Evolutionary conservation across 2,113 vertebrate genomes (phyloP).

Genomic region (Pygoscelis adeliae): DNA sequence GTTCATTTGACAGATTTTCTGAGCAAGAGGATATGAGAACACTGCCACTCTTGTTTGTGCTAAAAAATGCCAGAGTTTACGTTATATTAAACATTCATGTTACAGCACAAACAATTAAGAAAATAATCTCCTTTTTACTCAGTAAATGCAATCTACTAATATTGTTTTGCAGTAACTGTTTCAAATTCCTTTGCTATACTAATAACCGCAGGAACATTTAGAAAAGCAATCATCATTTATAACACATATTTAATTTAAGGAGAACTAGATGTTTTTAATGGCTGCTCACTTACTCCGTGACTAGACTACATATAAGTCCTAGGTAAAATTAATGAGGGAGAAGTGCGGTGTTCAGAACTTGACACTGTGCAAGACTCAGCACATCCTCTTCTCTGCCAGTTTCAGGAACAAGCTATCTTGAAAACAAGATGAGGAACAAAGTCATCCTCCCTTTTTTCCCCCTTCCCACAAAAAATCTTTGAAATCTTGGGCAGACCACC

Average conservation of each 20-base stretch:
- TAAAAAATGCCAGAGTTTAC: neutral
- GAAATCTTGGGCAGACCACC: neutral
- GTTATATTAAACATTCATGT: neutral
- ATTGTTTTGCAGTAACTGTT: neutral
- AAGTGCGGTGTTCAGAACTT: neutral
- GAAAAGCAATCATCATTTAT: neutral
- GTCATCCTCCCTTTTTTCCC: neutral
- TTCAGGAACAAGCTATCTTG: neutral
- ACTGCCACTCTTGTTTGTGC: neutral
- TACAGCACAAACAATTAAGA: neutral
- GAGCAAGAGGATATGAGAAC: neutral
- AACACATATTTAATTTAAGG: neutral
- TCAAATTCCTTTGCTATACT: conserved; percentile 2
- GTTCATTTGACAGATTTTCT: neutral
- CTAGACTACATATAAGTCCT: neutral
- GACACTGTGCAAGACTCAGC: neutral
- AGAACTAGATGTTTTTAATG: neutral
- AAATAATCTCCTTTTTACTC: neutral
- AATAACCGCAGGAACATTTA: neutral
- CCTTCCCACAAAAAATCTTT: neutral
- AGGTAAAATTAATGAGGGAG: neutral
- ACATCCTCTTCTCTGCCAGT: neutral
- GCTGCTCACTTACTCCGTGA: neutral
- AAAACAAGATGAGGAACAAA: neutral
- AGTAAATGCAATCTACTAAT: neutral